These are phyloP conservation scores for Mayetiola destructor DNA, from an alignment of 2,888 invertebrate species.

Conservation along the genomic window DNA sequence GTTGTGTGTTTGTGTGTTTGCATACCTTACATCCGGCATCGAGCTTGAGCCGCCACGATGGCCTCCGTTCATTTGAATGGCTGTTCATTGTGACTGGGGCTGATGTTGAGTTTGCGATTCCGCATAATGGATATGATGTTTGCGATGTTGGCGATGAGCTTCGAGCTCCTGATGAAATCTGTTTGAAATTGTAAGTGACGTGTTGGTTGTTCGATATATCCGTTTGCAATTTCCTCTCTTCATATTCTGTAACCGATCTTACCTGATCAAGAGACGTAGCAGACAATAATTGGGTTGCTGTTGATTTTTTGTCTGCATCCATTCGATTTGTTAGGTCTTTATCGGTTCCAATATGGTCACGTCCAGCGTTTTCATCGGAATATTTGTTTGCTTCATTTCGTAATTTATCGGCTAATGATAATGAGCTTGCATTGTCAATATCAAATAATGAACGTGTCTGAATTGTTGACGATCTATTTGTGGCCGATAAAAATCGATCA, in stretches of 20 bases:
- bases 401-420: conserved; percentile 27
- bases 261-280: too few species aligned
- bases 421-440: conserved; percentile 26
- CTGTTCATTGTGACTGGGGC: conserved; percentile 21
- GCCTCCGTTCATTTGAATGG: conserved; percentile 51
- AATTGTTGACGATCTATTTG: conserved; percentile 18
- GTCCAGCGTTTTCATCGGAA: conserved; percentile 18
- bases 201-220: too few species aligned
- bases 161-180: too few species aligned
- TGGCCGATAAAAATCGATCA: background rate
- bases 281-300: too few species aligned
- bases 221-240: too few species aligned
- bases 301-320: conserved; percentile 14
- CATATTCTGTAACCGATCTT: background rate
- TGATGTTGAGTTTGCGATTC: conserved; percentile 17
- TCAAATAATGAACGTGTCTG: conserved; percentile 31
- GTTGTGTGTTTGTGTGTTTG: background rate
- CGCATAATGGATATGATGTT: background rate
- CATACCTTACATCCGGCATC: conserved; percentile 80
- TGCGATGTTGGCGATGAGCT: conserved; percentile 14
- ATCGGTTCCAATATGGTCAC: conserved; percentile 17
- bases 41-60: conserved; percentile 82
- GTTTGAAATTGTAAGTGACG: too few species aligned
- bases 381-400: conserved; percentile 29
- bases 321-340: conserved; percentile 15